Percentiles rank a stretch among this genome's conserved stretches.
Evolutionary conservation across 2,797 vertebrate genomes (phyloP).

Genomic region (Cirrhinus molitorella): DNA sequence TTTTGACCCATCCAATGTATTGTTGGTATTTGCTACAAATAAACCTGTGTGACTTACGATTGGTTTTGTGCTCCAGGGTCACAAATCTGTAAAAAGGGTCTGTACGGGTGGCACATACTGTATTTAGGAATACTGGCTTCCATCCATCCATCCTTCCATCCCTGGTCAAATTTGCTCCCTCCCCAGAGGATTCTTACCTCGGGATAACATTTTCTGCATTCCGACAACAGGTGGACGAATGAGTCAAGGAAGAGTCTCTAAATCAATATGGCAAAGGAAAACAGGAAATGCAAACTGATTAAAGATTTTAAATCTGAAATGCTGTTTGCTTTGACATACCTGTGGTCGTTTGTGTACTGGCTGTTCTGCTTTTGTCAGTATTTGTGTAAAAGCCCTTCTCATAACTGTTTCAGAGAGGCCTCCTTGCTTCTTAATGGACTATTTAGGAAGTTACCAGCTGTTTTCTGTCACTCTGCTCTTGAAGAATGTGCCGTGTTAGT

Average conservation of each 20-base stretch:
- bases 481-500: slow-evolving; percentile 70
- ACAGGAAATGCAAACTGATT: slow-evolving; percentile 21
- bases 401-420: slow-evolving; percentile 35
- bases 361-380: slow-evolving; percentile 1
- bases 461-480: slow-evolving; percentile 46
- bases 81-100: not conserved
- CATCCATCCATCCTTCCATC: slow-evolving; percentile 13
- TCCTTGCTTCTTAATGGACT: slow-evolving; percentile 9
- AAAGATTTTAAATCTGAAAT: slow-evolving; percentile 34
- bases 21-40: too few species aligned
- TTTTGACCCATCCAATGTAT: too few species aligned
- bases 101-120: not conserved
- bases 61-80: too few species aligned
- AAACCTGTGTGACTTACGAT: too few species aligned
- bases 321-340: slow-evolving; percentile 42
- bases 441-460: slow-evolving; percentile 47
- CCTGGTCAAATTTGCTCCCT: not conserved
- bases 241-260: not conserved
- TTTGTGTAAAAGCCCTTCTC: slow-evolving; percentile 29
- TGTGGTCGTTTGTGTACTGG: not conserved
- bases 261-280: not conserved
- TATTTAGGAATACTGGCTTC: slow-evolving; percentile 51
- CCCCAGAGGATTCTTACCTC: slow-evolving; percentile 49
- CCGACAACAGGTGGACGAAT: slow-evolving; percentile 11
- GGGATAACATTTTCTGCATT: slow-evolving; percentile 47